Evolutionary conservation across 2,888 invertebrate genomes (phyloP).

Genomic region (Biston stratarius): DNA sequence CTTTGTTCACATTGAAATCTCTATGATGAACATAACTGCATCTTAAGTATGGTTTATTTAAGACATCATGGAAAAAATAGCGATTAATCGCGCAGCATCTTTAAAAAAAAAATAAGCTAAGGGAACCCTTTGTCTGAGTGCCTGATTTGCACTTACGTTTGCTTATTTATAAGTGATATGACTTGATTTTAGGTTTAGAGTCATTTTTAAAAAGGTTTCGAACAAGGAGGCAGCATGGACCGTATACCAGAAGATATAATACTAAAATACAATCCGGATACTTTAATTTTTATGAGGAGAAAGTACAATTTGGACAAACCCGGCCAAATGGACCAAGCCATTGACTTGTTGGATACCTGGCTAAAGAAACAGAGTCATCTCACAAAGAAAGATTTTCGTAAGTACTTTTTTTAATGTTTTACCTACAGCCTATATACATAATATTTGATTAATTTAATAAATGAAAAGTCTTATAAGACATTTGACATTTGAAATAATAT

Average conservation of each 20-base stretch:
- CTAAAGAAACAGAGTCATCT: constrained; percentile 53
- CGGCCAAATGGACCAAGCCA: constrained; percentile 49
- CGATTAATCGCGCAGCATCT: too few species aligned
- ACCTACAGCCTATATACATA: not conserved
- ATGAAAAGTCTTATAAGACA: too few species aligned
- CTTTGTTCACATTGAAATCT: too few species aligned
- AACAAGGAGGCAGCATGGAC: constrained; percentile 2
- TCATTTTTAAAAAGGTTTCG: not conserved
- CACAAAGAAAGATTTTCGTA: constrained; percentile 50
- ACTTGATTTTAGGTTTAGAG: not conserved
- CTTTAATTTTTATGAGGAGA: constrained; percentile 41
- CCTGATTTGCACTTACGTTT: not conserved
- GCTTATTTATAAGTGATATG: not conserved
- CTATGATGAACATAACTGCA: too few species aligned
- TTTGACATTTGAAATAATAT: too few species aligned
- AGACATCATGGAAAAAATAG: too few species aligned
- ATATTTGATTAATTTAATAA: too few species aligned
- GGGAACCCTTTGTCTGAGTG: not conserved
- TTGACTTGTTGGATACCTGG: constrained; percentile 52
- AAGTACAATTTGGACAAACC: constrained; percentile 50
- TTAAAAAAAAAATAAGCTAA: not conserved
- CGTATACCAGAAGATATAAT: constrained; percentile 33
- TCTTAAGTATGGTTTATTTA: too few species aligned
- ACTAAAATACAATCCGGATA: constrained; percentile 45
- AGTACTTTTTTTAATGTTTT: constrained; percentile 26